phyloP scores from a whole-genome alignment of 2,888 invertebrate species.

The Acronicta psi region DNA sequence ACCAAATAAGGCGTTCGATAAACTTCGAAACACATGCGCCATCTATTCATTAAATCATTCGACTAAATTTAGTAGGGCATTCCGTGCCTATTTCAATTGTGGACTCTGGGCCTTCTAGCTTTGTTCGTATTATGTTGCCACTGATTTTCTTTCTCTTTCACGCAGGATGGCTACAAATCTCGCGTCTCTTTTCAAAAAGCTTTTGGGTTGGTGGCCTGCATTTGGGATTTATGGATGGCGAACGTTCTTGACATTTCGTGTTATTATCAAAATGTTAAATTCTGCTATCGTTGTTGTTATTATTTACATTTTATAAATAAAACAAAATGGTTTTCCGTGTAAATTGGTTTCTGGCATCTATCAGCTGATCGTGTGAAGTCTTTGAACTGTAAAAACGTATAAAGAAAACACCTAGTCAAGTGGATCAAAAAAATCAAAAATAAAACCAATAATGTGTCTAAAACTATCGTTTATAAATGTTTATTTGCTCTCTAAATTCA shows the following conservation, averaged over 20 bases:
- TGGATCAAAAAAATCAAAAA: constrained; percentile 51
- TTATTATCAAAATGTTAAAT: constrained; percentile 70
- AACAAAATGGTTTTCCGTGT: constrained; percentile 63
- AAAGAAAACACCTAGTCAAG: constrained; percentile 51
- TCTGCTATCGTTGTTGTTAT: constrained; percentile 61
- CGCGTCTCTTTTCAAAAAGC: constrained; percentile 66
- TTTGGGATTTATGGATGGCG: constrained; percentile 77
- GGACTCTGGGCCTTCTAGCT: constrained; percentile 50
- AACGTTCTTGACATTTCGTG: constrained; percentile 78
- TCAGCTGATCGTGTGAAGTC: constrained; percentile 39
- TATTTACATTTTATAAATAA: constrained; percentile 72
- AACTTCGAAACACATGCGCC: constrained; percentile 84
- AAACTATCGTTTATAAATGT: constrained; percentile 29
- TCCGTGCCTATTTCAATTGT: constrained; percentile 26
- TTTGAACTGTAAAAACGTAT: constrained; percentile 48
- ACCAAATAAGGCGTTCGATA: constrained; percentile 81
- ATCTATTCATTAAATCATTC: constrained; percentile 63
- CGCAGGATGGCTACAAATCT: constrained; percentile 17
- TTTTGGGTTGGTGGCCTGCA: constrained; percentile 47
- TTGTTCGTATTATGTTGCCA: constrained; percentile 61
- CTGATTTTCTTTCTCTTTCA: constrained; percentile 61
- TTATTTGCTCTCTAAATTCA: constrained; percentile 7
- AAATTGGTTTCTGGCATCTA: constrained; percentile 31
- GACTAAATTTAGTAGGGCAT: constrained; percentile 55
- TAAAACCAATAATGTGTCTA: constrained; percentile 43